A percentile compares a stretch with the other conserved stretches of the same genome.
Conservation (phyloP, 2,113 vertebrate genomes). For the Anseranas semipalmata region DNA sequence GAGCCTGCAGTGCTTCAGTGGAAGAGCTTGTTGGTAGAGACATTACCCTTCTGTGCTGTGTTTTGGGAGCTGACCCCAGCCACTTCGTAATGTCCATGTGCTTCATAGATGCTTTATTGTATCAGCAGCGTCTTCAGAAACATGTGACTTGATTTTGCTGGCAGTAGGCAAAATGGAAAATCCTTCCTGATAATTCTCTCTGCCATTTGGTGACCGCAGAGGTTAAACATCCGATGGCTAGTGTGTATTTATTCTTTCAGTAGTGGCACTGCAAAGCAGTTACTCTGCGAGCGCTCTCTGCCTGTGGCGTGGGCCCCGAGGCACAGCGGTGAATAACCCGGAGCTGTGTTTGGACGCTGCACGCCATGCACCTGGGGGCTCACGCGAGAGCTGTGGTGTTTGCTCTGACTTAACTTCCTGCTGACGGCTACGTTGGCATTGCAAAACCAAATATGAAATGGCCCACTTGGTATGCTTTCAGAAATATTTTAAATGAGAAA, state of each 20-base stretch:
- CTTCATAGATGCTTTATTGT: not conserved
- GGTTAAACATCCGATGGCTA: not conserved
- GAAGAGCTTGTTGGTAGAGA: not conserved
- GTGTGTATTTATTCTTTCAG: not conserved
- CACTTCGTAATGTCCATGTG: not conserved
- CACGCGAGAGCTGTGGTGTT: not conserved
- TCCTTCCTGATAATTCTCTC: not conserved
- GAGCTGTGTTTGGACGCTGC: not conserved
- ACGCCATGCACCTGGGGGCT: not conserved
- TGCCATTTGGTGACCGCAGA: not conserved
- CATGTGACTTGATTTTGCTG: rapidly evolving
- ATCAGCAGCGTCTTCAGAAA: not conserved
- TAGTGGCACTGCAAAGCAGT: not conserved
- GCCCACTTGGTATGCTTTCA: rapidly evolving
- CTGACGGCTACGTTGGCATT: not conserved
- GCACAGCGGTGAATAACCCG: rapidly evolving
- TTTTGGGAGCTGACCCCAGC: not conserved
- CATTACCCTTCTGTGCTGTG: rapidly evolving
- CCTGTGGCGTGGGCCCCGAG: not conserved
- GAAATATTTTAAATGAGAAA: not conserved
- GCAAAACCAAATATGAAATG: not conserved
- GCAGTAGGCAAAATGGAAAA: not conserved
- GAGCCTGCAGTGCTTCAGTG: not conserved
- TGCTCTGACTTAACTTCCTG: not conserved
- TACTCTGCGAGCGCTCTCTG: not conserved